A percentile compares a stretch with the other conserved stretches of the same genome.
These are phyloP conservation scores for Cepaea nemoralis DNA, from an alignment of 1,140 invertebrate genomes.

Conservation along the genomic window DNA sequence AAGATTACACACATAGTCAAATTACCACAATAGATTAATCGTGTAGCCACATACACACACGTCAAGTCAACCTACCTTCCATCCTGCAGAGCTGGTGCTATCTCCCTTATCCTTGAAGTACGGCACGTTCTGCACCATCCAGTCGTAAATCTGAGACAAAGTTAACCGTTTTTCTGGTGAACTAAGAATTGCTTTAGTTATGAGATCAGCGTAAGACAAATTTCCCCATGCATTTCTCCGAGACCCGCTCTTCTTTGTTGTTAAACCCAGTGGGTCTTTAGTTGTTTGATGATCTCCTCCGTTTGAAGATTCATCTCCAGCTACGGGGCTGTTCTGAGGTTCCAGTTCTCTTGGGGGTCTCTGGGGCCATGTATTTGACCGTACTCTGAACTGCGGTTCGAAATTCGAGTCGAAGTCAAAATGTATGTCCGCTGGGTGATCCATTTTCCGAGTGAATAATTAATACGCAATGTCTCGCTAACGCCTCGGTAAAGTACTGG, in stretches of 20 bases:
- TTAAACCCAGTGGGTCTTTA: conserved; percentile 59
- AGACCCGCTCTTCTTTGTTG: conserved; percentile 72
- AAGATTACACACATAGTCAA: too few relatives aligned
- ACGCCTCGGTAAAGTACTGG: not conserved
- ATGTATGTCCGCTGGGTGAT: conserved; percentile 69
- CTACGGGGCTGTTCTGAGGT: conserved; percentile 51
- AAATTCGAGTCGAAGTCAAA: conserved; percentile 92
- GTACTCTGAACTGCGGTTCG: conserved; percentile 90
- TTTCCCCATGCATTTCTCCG: conserved; percentile 80
- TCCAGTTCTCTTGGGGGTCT: conserved; percentile 71
- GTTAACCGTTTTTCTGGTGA: conserved; percentile 96
- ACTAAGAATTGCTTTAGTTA: conserved; percentile 97
- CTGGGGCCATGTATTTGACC: conserved; percentile 98
- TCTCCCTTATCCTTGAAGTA: conserved; percentile 99
- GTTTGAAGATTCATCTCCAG: conserved; percentile 51
- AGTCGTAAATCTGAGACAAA: conserved; percentile 91
- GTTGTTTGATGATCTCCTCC: conserved; percentile 39
- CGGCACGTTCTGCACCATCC: conserved; percentile 99
- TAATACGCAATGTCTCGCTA: not conserved
- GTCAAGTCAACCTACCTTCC: conserved; percentile 98
- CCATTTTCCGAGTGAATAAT: too few relatives aligned
- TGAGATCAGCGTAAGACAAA: conserved; percentile 98
- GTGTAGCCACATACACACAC: too few relatives aligned
- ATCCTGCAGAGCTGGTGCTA: conserved; percentile 98
- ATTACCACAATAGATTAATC: too few relatives aligned